Base-by-base conservation (phyloP, 2,797 vertebrate genomes). In the Mormyrops boulengeri region DNA sequence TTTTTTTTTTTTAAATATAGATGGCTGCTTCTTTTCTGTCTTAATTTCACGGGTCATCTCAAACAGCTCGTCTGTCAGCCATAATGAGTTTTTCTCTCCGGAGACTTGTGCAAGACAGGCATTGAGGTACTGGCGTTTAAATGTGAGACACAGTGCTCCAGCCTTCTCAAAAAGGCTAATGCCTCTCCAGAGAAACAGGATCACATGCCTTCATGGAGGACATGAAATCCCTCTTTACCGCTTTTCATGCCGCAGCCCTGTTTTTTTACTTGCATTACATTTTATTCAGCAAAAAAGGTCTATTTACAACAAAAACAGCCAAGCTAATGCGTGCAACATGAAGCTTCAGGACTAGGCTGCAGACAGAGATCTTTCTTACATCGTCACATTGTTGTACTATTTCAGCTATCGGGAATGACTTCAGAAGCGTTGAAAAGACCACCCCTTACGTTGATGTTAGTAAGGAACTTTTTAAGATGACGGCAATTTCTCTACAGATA, bases 41-140 rank as follows among this genome's bases (percentile, higher is more conserved):
- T 73, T 73, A 38, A 73, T 73, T 73, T 73, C 66, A 73, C 30
- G 73, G 73, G 73, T 80, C 73, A 80, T 80, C 73, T 80, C 73
- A 80, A 80, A 44, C 73, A 44, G 17, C 73, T 44, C 19, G 73
- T 44, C 73, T 41, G 41, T 80, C 73, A 44, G 73, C 73, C 38
- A n/a, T 73, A 73, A 73, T 80, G 73, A 80, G 73, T 80, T 41
- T 44, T 9, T 44, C 73, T 80, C 73, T 80, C 73, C 38, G 17
- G 73, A 44, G 73, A 80, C 73, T 80, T 80, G 34, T 14, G 38
- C 19, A 2, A n/a, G 34, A 44, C 5, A 44, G 41, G 38, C 73
- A 44, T 19, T 8, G 30, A 80, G 73, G 38, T 80, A 44, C 34
- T 19, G 14, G 38, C 2, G 38, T 80, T 80, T 80, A 80, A 22